These are phyloP conservation scores for Polyploca ridens DNA, from an alignment of 2,888 invertebrate species.

Conservation along the genomic window DNA sequence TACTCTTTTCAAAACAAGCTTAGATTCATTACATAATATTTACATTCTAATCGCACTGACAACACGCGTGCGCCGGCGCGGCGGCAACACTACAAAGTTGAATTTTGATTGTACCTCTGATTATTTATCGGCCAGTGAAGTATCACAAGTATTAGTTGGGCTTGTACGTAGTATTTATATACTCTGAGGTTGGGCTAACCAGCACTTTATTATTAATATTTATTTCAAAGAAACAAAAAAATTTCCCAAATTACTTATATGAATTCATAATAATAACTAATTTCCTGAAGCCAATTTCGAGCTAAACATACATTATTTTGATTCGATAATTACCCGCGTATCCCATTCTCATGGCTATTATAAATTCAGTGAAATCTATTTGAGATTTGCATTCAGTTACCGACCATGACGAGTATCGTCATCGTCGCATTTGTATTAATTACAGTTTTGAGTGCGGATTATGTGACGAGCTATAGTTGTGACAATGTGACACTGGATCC, in stretches of 20 bases:
- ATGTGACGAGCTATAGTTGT: constrained; percentile 21
- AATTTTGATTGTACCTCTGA: too few relatives aligned
- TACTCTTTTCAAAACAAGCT: too few relatives aligned
- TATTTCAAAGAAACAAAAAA: too few relatives aligned
- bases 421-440: not conserved
- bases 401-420: constrained; percentile 1
- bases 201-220: too few relatives aligned
- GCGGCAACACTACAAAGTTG: too few relatives aligned
- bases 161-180: too few relatives aligned
- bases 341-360: not conserved
- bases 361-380: not conserved
- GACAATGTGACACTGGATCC: constrained; percentile 38
- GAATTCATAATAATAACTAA: not conserved
- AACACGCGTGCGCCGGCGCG: too few relatives aligned
- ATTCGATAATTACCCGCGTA: not conserved
- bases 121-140: too few relatives aligned
- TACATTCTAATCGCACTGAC: too few relatives aligned
- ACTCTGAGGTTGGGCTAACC: too few relatives aligned
- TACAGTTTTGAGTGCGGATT: constrained; percentile 8
- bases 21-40: too few relatives aligned
- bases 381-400: constrained; percentile 9
- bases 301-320: not conserved
- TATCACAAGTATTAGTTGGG: too few relatives aligned
- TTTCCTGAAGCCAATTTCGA: not conserved
- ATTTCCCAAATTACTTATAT: constrained; percentile 14